Base-by-base conservation (phyloP, 2,797 vertebrate genomes). In the Betta splendens region DNA sequence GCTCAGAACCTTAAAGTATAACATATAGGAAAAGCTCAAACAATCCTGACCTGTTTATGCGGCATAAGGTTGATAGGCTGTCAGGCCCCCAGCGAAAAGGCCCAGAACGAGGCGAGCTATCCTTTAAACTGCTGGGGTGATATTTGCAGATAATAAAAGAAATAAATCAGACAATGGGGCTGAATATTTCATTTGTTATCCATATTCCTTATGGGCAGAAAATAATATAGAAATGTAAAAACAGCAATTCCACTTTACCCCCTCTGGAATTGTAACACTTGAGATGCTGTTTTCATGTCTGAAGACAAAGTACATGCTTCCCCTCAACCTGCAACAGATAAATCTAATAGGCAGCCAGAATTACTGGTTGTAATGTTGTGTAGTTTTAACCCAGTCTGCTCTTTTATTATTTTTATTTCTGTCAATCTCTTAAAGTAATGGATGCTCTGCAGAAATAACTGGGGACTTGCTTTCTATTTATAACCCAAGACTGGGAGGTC, bases 181-280 rank as follows among this genome's bases (percentile, higher is more conserved):
- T 90, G 91, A 93, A 88, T 95, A 92, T 94, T 96, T 93, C 93
- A 94, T 95, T 95, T 95, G 91, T 94, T 95, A 93, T 92, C 93
- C 87, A 91, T 91, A 94, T 92, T 95, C 93, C 94, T 95, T 93
- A 91, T 92, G 92, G 94, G 93, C 91, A 92, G 90, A 89, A 87
- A 90, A 91, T 88, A 85, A 91, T 89, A 90, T 89, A 92, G 88
- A 94, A 93, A 93, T 88, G 87, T 91, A 93, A 93, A 94, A 92
- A 90, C 90, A 90, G 91, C 92, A 92, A 91, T 92, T 93, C 89
- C 77, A 42, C 89, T 85, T 81, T 85, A 52, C 49, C 85, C 93
- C 92, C 91, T 86, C 89, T 90, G 92, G 92, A 91, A 86, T 74
- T 86, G 84, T 81, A 89, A 84, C 89, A 91, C 91, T 89, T 81